phyloP scores from a whole-genome alignment of 1,140 invertebrate genomes.

The Coelopa frigida region DNA sequence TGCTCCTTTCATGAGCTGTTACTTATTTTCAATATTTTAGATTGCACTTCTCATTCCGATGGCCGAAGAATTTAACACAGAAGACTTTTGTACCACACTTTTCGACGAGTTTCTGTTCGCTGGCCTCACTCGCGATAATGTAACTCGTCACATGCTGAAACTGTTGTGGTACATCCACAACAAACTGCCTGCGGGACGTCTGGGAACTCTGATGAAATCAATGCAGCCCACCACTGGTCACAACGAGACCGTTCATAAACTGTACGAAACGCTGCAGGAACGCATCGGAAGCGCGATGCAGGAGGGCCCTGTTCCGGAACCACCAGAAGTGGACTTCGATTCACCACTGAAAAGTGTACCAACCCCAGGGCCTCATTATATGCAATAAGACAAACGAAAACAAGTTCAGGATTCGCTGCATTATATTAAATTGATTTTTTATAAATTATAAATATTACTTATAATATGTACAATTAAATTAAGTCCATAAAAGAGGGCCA shows the following conservation, averaged over 20 bases:
- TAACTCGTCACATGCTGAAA: conserved; percentile 87
- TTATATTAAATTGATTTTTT: conserved; percentile 2
- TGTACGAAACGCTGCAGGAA: conserved; percentile 70
- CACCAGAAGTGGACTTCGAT: conserved; percentile 67
- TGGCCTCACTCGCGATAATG: conserved; percentile 80
- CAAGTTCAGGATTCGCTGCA: neutral
- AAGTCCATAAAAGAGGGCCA: neutral
- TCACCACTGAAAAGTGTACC: conserved; percentile 81
- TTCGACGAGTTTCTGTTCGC: conserved; percentile 96
- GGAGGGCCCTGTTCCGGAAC: conserved; percentile 51
- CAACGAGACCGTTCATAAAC: conserved; percentile 73
- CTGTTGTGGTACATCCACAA: conserved; percentile 87
- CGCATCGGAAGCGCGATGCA: conserved; percentile 64
- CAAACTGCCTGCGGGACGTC: conserved; percentile 69
- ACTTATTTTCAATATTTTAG: conserved; percentile 40
- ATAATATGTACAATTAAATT: conserved; percentile 1
- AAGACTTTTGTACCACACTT: conserved; percentile 91
- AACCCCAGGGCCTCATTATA: conserved; percentile 66
- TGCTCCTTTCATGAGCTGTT: conserved; percentile 8
- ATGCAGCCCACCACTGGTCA: conserved; percentile 77
- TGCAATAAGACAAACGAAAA: conserved; percentile 13
- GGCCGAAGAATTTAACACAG: conserved; percentile 84
- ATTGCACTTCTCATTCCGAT: conserved; percentile 82
- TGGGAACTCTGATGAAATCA: conserved; percentile 80
- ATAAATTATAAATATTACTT: conserved; percentile 4